phyloP scores from a whole-genome alignment of 1,140 invertebrate genomes.

The Camponotus vicinus region DNA sequence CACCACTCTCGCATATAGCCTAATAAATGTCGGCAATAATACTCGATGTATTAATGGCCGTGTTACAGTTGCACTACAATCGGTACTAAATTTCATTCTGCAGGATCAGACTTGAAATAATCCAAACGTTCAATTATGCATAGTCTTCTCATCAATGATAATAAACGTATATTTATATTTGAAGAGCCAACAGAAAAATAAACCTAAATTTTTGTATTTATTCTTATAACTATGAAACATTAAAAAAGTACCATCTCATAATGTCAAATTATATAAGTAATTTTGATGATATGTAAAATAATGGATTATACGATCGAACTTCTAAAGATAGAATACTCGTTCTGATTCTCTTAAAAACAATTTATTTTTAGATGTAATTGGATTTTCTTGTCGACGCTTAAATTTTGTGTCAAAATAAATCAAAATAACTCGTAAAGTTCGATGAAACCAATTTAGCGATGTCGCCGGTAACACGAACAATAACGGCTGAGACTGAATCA shows the following conservation, averaged over 20 bases:
- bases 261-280: not conserved
- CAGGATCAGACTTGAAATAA: constrained; percentile 45
- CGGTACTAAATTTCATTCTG: constrained; percentile 53
- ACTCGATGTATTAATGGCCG: constrained; percentile 48
- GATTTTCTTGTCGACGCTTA: not conserved
- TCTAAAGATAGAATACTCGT: not conserved
- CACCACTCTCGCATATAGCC: constrained; percentile 28
- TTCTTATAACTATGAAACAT: constrained; percentile 1
- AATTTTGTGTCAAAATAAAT: not conserved
- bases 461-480: constrained; percentile 7
- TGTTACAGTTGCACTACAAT: constrained; percentile 25
- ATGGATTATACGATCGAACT: not conserved
- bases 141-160: not conserved
- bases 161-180: constrained; percentile 35
- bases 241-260: not conserved
- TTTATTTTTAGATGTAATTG: not conserved
- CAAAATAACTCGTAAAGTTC: constrained; percentile 10
- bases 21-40: constrained; percentile 57
- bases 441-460: constrained; percentile 15
- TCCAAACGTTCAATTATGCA: constrained; percentile 44
- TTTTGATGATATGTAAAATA: not conserved
- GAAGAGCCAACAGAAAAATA: not conserved
- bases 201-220: not conserved
- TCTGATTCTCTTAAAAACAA: not conserved
- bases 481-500: constrained; percentile 33